Evolutionary conservation across 2,797 vertebrate species (phyloP).

Genomic region (Neopelma chrysocephalum): DNA sequence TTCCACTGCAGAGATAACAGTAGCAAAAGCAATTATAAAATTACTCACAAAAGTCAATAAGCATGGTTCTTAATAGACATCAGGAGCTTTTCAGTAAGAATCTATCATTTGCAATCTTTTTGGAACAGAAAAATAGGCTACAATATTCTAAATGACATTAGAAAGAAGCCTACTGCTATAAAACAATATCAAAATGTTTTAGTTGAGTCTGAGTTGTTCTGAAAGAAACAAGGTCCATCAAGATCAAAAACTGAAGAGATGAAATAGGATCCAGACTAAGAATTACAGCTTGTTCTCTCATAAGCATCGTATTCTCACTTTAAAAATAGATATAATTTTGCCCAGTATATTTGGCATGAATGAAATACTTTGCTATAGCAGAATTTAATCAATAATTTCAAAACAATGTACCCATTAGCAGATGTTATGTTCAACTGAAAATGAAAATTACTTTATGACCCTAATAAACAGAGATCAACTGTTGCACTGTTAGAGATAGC

Average conservation of each 20-base stretch:
- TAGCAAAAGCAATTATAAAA: not conserved
- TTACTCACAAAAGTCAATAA: not conserved
- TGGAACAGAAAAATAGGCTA: not conserved
- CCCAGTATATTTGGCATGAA: not conserved
- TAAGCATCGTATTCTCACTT: not conserved
- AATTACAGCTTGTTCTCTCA: not conserved
- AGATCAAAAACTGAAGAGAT: not conserved
- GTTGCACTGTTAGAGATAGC: not conserved
- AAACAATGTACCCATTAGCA: conserved; percentile 36
- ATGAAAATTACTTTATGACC: conserved; percentile 55
- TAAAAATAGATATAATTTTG: not conserved
- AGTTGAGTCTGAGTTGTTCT: not conserved
- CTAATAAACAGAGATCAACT: not conserved
- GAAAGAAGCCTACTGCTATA: not conserved
- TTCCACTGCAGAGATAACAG: not conserved
- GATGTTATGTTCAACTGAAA: conserved; percentile 23
- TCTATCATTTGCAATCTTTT: not conserved
- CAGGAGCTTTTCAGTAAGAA: not conserved
- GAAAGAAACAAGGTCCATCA: conserved; percentile 10
- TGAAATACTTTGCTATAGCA: not conserved
- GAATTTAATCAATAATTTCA: conserved; percentile 25
- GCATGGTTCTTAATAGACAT: not conserved
- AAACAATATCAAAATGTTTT: not conserved
- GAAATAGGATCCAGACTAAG: not conserved
- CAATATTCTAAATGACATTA: not conserved